Base-by-base conservation (phyloP, 1,140 invertebrate genomes). In the Lucilia sericata region DNA sequence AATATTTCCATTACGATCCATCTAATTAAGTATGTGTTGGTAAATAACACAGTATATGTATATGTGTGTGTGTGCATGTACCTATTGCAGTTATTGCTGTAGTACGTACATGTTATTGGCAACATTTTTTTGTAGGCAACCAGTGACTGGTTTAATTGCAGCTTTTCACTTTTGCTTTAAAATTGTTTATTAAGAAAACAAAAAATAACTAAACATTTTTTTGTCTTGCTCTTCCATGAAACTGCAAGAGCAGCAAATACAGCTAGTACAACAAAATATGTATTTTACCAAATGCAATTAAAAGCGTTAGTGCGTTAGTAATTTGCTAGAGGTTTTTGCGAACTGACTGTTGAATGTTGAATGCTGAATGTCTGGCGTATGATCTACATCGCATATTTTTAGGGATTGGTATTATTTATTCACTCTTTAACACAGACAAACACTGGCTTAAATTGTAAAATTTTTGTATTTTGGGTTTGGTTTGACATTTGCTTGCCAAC, bases 81-180 rank as follows among this genome's bases (percentile, higher is more conserved):
- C 17, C 75, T 60, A 34, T 51, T 84, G 83, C 83, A 78, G 8
- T 84, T 75, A 36, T 42, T 80, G 74, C 51, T 55, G 74, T 51
- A 19, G 83, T 34, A 83, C 36, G 51, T 60, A 82, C 75, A 74
- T 25, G 65, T 70, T 70, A 70, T 25, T 25, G 21, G n/a, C 9
- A 70, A 70, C 65, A 70, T 19, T 70, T 70, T 70, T 70, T 19
- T 70, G 9, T 21, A 70, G 7, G 21, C 65, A 84, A 55, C 78
- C 84, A 84, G 36, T 84, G 84, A 82, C 84, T 84, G 84, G 84
- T 84, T 84, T 85, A 85, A 85, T 85, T 85, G 84, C 75, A 83
- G 75, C 84, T 85, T 85, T 85, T 85, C 84, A 85, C 84, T 85
- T 85, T 85, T 85, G 47, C 36, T 85, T 82, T 42, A 84, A 51